Conservation (phyloP, 1,140 invertebrate genomes). For the Zaprionus ghesquierei region DNA sequence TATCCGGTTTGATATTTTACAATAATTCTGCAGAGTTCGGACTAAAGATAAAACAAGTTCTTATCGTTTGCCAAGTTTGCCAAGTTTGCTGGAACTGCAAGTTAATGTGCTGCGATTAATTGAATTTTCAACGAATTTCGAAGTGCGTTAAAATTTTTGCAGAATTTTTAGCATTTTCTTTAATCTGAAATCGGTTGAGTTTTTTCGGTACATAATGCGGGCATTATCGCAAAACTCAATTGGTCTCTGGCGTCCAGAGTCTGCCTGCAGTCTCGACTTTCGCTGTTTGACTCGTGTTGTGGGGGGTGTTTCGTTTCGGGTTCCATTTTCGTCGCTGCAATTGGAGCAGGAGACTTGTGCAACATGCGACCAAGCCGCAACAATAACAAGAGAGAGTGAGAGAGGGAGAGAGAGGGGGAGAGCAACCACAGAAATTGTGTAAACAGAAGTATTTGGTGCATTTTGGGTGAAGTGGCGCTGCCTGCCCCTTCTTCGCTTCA, state of each 20-base stretch:
- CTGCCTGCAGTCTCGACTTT: slow-evolving; percentile 6
- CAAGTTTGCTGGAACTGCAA: background rate
- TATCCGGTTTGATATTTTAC: background rate
- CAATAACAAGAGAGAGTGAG: background rate
- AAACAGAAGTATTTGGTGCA: slow-evolving; percentile 41
- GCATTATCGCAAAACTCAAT: background rate
- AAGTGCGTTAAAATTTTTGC: too few relatives aligned
- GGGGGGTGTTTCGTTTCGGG: background rate
- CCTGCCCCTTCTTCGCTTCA: slow-evolving; percentile 43
- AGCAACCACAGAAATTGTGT: slow-evolving; percentile 18
- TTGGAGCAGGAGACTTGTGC: slow-evolving; percentile 1
- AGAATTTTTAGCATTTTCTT: too few relatives aligned
- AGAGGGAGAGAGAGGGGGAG: background rate
- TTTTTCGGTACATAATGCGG: too few relatives aligned
- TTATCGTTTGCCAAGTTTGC: background rate
- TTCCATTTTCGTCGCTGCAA: slow-evolving; percentile 1
- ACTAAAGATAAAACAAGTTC: background rate
- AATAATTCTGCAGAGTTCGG: too few relatives aligned
- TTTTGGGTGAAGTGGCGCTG: slow-evolving; percentile 29
- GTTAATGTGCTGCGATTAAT: too few relatives aligned
- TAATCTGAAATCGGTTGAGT: too few relatives aligned
- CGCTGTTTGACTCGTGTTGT: background rate
- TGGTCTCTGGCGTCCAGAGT: background rate
- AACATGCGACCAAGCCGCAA: background rate
- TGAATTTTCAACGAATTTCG: too few relatives aligned